Percentiles rank a stretch among this genome's conserved stretches.
phyloP scores from a whole-genome alignment of 2,888 invertebrate genomes.

The Dryomyza anilis region DNA sequence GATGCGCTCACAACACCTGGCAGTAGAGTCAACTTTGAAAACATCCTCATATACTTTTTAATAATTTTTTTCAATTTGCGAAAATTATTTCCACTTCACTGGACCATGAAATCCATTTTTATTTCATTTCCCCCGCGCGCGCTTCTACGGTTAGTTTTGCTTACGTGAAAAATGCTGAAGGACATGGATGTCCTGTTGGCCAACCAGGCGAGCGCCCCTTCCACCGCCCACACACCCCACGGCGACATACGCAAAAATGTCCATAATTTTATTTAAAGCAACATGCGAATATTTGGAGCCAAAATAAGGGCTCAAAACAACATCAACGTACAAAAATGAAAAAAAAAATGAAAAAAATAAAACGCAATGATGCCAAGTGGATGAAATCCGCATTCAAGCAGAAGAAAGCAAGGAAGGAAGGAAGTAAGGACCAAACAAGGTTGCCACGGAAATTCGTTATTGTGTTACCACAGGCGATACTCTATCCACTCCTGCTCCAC shows the following conservation, averaged over 20 bases:
- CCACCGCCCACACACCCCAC: no score
- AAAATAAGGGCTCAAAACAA: background rate
- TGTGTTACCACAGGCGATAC: slow-evolving; percentile 56
- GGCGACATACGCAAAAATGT: slow-evolving; percentile 17
- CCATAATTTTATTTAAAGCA: slow-evolving; percentile 27
- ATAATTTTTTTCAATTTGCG: slow-evolving; percentile 39
- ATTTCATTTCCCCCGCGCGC: slow-evolving; percentile 44
- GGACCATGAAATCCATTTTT: slow-evolving; percentile 51
- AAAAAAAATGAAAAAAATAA: no score
- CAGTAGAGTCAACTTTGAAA: no score
- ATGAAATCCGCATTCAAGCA: slow-evolving; percentile 32
- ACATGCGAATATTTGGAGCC: slow-evolving; percentile 17
- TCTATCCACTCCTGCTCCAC: slow-evolving; percentile 34
- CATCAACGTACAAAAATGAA: no score
- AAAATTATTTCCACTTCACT: slow-evolving; percentile 45
- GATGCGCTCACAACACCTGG: no score
- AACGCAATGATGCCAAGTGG: slow-evolving; percentile 24
- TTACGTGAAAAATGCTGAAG: slow-evolving; percentile 21
- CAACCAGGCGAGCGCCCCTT: no score
- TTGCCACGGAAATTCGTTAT: slow-evolving; percentile 57
- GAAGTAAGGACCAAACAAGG: slow-evolving; percentile 48
- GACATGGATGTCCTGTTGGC: slow-evolving; percentile 16
- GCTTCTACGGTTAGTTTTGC: no score
- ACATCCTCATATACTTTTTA: no score
- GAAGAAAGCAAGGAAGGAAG: slow-evolving; percentile 37